Conservation (phyloP, 2,797 vertebrate genomes). For the Acanthiza pusilla region DNA sequence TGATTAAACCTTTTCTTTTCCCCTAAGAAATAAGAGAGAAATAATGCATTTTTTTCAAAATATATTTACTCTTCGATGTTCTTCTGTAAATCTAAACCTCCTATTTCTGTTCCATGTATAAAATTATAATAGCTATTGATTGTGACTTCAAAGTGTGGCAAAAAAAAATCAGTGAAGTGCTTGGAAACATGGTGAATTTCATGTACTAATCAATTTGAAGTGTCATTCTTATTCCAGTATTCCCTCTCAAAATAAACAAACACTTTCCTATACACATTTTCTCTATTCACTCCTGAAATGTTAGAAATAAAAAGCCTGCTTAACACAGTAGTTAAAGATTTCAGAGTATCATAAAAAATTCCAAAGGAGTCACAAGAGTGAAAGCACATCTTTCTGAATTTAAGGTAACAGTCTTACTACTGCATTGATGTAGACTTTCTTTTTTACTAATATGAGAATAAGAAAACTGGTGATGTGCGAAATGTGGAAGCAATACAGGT, state of each 20-base stretch:
- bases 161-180: not conserved
- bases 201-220: not conserved
- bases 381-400: not conserved
- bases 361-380: not conserved
- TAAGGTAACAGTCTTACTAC: not conserved
- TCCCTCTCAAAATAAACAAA: not conserved
- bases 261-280: not conserved
- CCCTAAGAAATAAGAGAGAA: not conserved
- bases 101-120: not conserved
- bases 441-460: not conserved
- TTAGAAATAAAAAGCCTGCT: not conserved
- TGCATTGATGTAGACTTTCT: not conserved
- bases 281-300: not conserved
- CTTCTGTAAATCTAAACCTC: not conserved
- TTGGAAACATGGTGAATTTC: not conserved
- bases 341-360: not conserved
- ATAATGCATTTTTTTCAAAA: not conserved
- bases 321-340: not conserved
- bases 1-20: not conserved
- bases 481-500: not conserved
- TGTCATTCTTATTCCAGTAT: not conserved
- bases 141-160: not conserved
- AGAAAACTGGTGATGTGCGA: not conserved
- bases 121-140: constrained; percentile 25
- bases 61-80: not conserved